Base-by-base conservation (phyloP, 1,140 invertebrate species). In the Doryteuthis pealeii region DNA sequence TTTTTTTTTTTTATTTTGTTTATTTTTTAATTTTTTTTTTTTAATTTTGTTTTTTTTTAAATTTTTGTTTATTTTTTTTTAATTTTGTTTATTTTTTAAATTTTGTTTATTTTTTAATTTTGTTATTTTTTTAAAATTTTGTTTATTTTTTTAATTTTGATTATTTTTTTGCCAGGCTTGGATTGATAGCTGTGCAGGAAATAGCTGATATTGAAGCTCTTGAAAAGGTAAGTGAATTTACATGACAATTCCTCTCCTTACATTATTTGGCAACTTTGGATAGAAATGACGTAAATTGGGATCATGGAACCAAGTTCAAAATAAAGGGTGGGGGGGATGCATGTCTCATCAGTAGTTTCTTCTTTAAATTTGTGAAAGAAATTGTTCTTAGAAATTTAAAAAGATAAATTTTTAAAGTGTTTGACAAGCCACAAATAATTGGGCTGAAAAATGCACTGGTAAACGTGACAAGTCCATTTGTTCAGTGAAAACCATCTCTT, bases 161-260 rank as follows among this genome's bases (percentile, higher is more conserved):
- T 67, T 76, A 28, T 74, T 69, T 78, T 15, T 58, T 22, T 77
- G 78, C 80, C 79, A 93, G 93, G 74, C 90, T 93, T 83, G 92
- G 92, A 77, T 84, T 94, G 79, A 81, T 94, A 74, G 92, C 92
- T 75, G 87, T 94, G 49, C 93, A 94, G 88, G 93, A 94, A 84
- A 85, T 94, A 32, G 84, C 90, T 67, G 91, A 92, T 80, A 88
- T 89, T 76, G 89, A 90, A 49, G 91, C 92, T 30, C 83, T 94
- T 54, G 90, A 92, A 84, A 90, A 91, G 85, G 91, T 94, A 83
- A 84, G 72, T 74, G 74, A 75, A 26, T n/a, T 45, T 62, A n/a
- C 70, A 30, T 28, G 43, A 49, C n/a, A n/a, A n/a, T n/a, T n/a
- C n/a, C n/a, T 45, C 18, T 76, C 18, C 15, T 30, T 43, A 4